Percentiles rank a stretch among this genome's conserved stretches.
These are phyloP conservation scores for Embiotoca jacksoni DNA, from an alignment of 2,113 vertebrate species.

Conservation along the genomic window DNA sequence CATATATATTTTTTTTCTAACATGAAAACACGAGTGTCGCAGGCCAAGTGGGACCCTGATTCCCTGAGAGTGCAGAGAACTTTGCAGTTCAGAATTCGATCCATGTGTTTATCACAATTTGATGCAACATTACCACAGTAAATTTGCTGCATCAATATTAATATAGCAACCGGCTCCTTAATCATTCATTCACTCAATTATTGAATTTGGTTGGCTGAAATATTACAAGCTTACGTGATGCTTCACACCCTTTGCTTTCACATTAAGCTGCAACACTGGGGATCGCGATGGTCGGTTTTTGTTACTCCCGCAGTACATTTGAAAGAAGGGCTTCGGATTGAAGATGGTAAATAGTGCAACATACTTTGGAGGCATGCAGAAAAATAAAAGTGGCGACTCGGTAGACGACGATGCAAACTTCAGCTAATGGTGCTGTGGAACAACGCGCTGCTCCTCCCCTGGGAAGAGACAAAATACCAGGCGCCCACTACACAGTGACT, in stretches of 20 bases:
- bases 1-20: no score
- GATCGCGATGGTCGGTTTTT: neutral
- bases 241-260: constrained; percentile 10
- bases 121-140: constrained; percentile 34
- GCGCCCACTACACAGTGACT: constrained; percentile 1
- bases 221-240: neutral
- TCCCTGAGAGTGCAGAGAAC: no score
- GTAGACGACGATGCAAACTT: neutral
- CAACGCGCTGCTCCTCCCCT: neutral
- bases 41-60: no score
- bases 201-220: constrained; percentile 28
- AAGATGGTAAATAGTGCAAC: neutral
- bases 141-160: constrained; percentile 30
- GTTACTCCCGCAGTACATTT: neutral
- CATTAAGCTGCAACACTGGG: no score
- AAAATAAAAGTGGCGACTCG: neutral
- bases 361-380: neutral
- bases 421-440: constrained; percentile 5
- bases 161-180: constrained; percentile 22
- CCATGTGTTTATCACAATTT: constrained; percentile 22
- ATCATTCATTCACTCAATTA: constrained; percentile 30
- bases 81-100: no score
- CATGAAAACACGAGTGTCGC: no score
- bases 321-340: neutral
- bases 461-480: constrained; percentile 7